Conservation (phyloP, 2,888 invertebrate species). For the Neria commutata region DNA sequence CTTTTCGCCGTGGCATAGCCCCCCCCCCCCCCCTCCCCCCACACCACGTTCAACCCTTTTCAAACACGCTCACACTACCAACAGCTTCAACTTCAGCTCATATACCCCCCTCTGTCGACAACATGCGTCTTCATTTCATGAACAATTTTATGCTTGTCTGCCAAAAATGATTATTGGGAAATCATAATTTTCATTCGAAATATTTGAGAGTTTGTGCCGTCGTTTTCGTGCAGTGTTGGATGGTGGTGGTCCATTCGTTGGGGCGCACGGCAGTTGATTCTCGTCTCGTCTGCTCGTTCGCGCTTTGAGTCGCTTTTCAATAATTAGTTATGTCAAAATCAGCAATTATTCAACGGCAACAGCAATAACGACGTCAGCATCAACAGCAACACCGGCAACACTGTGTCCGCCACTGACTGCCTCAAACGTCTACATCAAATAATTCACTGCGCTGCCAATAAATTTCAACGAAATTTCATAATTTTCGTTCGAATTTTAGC, state of each 20-base stretch:
- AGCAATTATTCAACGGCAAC: constrained; percentile 17
- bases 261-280: background rate
- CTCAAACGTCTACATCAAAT: no score
- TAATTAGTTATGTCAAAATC: constrained; percentile 47
- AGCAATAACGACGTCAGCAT: background rate
- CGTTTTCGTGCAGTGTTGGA: background rate
- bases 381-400: no score
- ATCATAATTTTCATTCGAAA: background rate
- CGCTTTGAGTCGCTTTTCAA: constrained; percentile 30
- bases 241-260: background rate
- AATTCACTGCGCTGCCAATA: no score
- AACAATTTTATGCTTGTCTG: background rate
- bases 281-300: background rate
- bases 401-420: no score
- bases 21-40: no score
- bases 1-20: no score
- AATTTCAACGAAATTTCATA: no score
- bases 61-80: constrained; percentile 4
- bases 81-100: background rate
- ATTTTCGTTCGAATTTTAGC: no score
- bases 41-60: constrained; percentile 44
- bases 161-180: background rate
- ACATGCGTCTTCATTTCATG: no score
- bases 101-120: background rate
- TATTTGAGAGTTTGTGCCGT: background rate